These are phyloP conservation scores for Apamea anceps DNA, from an alignment of 2,888 invertebrate genomes.

Conservation along the genomic window DNA sequence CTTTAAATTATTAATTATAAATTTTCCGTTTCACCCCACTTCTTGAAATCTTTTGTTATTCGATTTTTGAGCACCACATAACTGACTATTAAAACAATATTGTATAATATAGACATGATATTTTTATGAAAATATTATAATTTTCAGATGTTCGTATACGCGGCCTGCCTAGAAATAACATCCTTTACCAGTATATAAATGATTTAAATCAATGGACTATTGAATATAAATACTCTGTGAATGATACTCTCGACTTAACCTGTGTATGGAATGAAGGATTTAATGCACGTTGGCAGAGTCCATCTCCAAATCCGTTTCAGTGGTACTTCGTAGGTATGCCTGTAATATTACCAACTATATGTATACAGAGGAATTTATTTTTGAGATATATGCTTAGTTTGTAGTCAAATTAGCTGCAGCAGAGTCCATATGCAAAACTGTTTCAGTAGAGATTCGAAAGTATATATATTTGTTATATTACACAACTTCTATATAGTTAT, in stretches of 20 bases:
- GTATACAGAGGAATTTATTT: too few relatives aligned
- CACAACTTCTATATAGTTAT: too few relatives aligned
- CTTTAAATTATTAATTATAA: too few relatives aligned
- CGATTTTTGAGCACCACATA: neutral
- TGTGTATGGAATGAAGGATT: neutral
- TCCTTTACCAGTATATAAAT: slow-evolving; percentile 31
- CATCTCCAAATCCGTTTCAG: neutral
- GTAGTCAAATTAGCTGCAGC: too few relatives aligned
- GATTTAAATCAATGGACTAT: neutral
- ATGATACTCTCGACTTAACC: slow-evolving; percentile 17
- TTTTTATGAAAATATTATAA: neutral
- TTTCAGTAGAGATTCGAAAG: too few relatives aligned
- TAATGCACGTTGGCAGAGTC: accelerated
- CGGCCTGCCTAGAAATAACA: slow-evolving; percentile 25
- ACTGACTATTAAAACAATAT: neutral
- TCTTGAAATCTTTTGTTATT: neutral
- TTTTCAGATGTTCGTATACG: slow-evolving; percentile 24
- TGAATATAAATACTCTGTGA: slow-evolving; percentile 29
- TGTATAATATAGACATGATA: neutral
- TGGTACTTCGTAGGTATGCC: slow-evolving; percentile 10
- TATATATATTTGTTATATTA: too few relatives aligned
- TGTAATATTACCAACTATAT: neutral
- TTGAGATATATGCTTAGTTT: too few relatives aligned
- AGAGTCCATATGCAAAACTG: too few relatives aligned
- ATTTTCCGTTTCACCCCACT: neutral